Conservation (phyloP, 2,797 vertebrate genomes). For the Cuniculus paca region DNA sequence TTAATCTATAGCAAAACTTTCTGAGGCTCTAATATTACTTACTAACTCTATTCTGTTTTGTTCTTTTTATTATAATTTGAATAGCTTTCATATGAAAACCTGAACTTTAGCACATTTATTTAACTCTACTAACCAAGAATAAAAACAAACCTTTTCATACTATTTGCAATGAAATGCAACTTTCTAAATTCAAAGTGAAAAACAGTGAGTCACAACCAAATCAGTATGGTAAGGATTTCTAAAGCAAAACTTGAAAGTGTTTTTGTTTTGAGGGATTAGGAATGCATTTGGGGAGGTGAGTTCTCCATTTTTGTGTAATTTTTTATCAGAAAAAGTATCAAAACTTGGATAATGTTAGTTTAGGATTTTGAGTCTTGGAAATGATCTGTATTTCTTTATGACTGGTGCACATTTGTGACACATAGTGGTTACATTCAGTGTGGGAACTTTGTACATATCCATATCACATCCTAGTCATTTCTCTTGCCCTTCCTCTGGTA, state of each 20-base stretch:
- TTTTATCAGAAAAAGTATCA: conserved; percentile 39
- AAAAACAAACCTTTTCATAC: conserved; percentile 40
- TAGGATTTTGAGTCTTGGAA: conserved; percentile 28
- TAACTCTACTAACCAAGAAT: background rate
- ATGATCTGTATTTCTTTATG: background rate
- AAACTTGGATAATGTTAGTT: background rate
- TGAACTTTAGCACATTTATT: conserved; percentile 13
- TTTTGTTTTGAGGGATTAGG: conserved; percentile 45
- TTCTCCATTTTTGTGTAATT: conserved; percentile 35
- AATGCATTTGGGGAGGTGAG: background rate
- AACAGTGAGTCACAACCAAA: conserved; percentile 65
- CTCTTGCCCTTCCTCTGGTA: background rate
- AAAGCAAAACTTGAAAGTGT: conserved; percentile 45
- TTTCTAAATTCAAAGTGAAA: conserved; percentile 76
- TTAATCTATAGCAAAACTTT: background rate
- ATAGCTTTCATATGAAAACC: background rate
- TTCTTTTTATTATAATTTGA: background rate
- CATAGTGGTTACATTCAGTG: background rate
- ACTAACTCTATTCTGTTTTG: background rate
- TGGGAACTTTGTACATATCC: background rate
- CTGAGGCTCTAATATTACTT: background rate
- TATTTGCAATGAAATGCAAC: conserved; percentile 40
- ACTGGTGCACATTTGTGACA: background rate
- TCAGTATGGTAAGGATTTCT: conserved; percentile 54
- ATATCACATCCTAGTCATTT: background rate